Evolutionary conservation across 1,140 invertebrate genomes (phyloP).

Genomic region (Stegodyphus dumicola): DNA sequence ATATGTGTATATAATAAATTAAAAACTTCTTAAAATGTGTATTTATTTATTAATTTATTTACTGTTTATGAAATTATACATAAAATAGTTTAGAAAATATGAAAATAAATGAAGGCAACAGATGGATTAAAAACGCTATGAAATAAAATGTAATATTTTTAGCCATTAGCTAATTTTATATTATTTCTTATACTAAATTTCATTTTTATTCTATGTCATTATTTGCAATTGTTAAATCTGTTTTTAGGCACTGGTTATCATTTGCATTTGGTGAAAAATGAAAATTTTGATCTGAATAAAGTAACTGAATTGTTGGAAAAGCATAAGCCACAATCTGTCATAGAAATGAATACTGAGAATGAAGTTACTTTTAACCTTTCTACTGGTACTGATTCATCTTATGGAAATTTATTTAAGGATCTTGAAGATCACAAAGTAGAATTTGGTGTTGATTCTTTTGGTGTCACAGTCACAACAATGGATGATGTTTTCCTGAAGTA

Average conservation of each 20-base stretch:
- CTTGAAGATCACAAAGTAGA: constrained; percentile 74
- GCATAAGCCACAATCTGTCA: constrained; percentile 35
- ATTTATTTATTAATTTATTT: no score
- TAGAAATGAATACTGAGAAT: constrained; percentile 63
- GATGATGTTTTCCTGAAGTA: constrained; percentile 87
- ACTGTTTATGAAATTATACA: no score
- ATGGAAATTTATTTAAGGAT: constrained; percentile 74
- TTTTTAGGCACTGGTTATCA: constrained; percentile 64
- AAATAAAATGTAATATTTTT: background rate
- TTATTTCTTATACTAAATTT: background rate
- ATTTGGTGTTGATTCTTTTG: constrained; percentile 79
- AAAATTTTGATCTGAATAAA: constrained; percentile 31
- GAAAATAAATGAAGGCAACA: no score
- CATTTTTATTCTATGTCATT: background rate
- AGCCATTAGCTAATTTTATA: background rate
- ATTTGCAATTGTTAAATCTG: background rate
- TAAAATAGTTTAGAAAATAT: no score
- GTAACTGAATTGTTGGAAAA: constrained; percentile 25
- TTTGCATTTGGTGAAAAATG: constrained; percentile 62
- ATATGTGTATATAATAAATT: no score
- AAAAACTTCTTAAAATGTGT: no score
- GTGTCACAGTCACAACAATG: constrained; percentile 83
- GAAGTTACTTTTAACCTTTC: constrained; percentile 73
- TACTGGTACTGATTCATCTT: constrained; percentile 68
- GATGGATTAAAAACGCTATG: no score